phyloP scores from a whole-genome alignment of 2,888 invertebrate genomes.

The Ichneumoninae sp. region DNA sequence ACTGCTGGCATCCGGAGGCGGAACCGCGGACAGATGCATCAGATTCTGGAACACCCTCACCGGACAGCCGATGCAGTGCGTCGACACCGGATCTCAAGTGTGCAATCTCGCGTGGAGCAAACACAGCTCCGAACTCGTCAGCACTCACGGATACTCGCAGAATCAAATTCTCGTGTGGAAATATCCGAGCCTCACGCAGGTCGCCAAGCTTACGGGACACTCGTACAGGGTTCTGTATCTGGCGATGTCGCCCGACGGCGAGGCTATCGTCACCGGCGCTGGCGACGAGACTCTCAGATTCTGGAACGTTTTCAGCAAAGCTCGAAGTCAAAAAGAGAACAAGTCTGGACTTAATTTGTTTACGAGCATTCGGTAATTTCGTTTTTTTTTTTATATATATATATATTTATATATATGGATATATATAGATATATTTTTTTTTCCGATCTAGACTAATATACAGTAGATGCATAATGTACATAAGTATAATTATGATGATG shows the following conservation, averaged over 20 bases:
- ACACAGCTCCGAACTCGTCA: constrained; percentile 98
- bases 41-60: constrained; percentile 99
- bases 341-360: constrained; percentile 97
- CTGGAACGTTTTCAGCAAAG: constrained; percentile 99
- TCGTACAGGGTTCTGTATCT: constrained; percentile 97
- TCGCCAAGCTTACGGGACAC: constrained; percentile 98
- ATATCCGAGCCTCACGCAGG: constrained; percentile 98
- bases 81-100: constrained; percentile 99
- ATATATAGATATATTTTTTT: constrained; percentile 17
- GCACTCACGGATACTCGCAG: constrained; percentile 99
- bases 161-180: constrained; percentile 99
- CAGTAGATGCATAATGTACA: constrained; percentile 3
- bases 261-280: constrained; percentile 99
- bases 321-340: constrained; percentile 96
- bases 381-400: constrained; percentile 18
- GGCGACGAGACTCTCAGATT: constrained; percentile 99
- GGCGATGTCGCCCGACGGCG: constrained; percentile 98
- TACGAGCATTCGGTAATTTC: constrained; percentile 91
- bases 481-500: constrained; percentile 6
- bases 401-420: constrained; percentile 25
- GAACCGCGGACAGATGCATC: constrained; percentile 98
- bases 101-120: constrained; percentile 99
- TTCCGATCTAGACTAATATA: not conserved
- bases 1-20: constrained; percentile 97
- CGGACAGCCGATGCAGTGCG: constrained; percentile 98